Evolutionary conservation across 2,113 vertebrate species (phyloP).

Genomic region (Zosterops hypoxanthus): DNA sequence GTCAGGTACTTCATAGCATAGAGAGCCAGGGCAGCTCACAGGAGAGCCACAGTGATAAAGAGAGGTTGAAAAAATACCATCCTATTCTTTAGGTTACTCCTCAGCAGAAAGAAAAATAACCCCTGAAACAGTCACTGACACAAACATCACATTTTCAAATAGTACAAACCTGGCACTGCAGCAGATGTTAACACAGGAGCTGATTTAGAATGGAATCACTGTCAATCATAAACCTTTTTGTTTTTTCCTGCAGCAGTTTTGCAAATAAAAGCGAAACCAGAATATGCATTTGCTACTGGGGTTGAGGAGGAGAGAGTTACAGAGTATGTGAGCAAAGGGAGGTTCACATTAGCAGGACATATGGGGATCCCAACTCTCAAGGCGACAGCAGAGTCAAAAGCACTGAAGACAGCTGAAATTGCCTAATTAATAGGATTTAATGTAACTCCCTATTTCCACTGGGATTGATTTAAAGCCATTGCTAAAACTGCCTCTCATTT

Average conservation of each 20-base stretch:
- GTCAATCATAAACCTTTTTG: not conserved
- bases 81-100: not conserved
- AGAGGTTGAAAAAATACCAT: not conserved
- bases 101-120: not conserved
- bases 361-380: not conserved
- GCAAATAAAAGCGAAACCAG: not conserved
- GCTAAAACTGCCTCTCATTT: constrained; percentile 13
- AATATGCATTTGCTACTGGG: not conserved
- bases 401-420: constrained; percentile 7
- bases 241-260: not conserved
- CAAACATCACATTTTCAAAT: not conserved
- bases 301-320: not conserved
- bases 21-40: not conserved
- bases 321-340: not conserved
- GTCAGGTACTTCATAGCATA: not conserved
- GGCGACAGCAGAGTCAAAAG: not conserved
- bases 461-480: constrained; percentile 16
- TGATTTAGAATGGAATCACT: not conserved
- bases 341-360: not conserved
- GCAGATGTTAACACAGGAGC: not conserved
- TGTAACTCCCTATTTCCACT: not conserved
- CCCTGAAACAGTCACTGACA: not conserved
- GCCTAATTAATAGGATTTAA: constrained; percentile 46
- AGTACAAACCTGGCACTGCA: not conserved
- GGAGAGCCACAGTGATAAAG: not conserved